A percentile compares a stretch with the other conserved stretches of the same genome.
These are phyloP conservation scores for Taenaris catops DNA, from an alignment of 2,888 invertebrate species.

Conservation along the genomic window DNA sequence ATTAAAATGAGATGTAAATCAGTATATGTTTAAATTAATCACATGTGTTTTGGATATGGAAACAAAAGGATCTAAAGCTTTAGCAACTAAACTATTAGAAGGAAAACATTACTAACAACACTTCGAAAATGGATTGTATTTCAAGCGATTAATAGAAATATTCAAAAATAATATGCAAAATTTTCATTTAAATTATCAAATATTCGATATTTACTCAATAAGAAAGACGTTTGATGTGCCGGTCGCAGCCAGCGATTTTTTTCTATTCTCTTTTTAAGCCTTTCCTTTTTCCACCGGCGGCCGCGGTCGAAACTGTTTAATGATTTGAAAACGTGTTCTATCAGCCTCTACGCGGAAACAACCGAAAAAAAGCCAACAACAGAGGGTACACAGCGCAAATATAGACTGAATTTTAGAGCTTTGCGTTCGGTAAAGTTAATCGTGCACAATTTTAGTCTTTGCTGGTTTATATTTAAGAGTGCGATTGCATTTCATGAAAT, in stretches of 20 bases:
- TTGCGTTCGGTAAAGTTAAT: slow-evolving; percentile 27
- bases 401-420: slow-evolving; percentile 55
- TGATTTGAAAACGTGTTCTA: slow-evolving; percentile 81
- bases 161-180: too few relatives aligned
- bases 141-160: too few relatives aligned
- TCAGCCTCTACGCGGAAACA: slow-evolving; percentile 76
- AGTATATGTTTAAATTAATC: background rate
- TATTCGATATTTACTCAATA: too few relatives aligned
- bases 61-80: slow-evolving; percentile 8
- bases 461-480: slow-evolving; percentile 22
- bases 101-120: slow-evolving; percentile 7
- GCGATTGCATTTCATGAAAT: slow-evolving; percentile 23
- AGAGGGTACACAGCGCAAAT: slow-evolving; percentile 74
- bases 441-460: slow-evolving; percentile 37
- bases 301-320: slow-evolving; percentile 75
- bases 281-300: slow-evolving; percentile 52
- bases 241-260: slow-evolving; percentile 47
- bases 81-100: slow-evolving; percentile 10
- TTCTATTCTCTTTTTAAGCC: slow-evolving; percentile 50
- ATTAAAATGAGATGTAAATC: slow-evolving; percentile 1
- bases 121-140: slow-evolving; percentile 5
- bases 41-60: background rate
- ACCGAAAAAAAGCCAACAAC: slow-evolving; percentile 75
- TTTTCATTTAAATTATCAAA: too few relatives aligned
- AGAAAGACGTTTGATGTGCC: too few relatives aligned